Conservation (phyloP, 2,888 invertebrate genomes). For the Tetragonisca angustula region DNA sequence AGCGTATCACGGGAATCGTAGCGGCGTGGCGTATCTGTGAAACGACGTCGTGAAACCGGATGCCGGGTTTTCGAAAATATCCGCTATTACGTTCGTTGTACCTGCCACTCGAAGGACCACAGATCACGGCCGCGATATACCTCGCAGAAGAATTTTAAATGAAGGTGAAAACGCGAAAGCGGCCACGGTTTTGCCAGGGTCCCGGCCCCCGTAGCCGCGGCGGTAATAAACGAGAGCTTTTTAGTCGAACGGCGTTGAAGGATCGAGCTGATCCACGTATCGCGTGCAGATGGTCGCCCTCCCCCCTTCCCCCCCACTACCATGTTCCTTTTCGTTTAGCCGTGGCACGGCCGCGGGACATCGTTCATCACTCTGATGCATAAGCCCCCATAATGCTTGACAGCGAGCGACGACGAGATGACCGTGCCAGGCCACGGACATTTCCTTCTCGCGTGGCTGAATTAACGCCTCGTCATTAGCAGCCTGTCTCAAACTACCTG, state of each 20-base stretch:
- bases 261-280: slow-evolving; percentile 77
- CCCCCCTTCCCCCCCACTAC: slow-evolving; percentile 23
- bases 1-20: slow-evolving; percentile 42
- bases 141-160: slow-evolving; percentile 52
- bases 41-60: slow-evolving; percentile 46
- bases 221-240: slow-evolving; percentile 75
- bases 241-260: slow-evolving; percentile 74
- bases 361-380: slow-evolving; percentile 79
- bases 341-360: slow-evolving; percentile 72
- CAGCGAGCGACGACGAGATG: slow-evolving; percentile 66
- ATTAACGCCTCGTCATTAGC: slow-evolving; percentile 77
- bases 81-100: slow-evolving; percentile 37
- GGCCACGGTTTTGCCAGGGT: slow-evolving; percentile 32
- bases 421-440: slow-evolving; percentile 65
- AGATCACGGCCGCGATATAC: slow-evolving; percentile 42
- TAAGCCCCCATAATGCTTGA: slow-evolving; percentile 75
- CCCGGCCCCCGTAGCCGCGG: slow-evolving; percentile 14
- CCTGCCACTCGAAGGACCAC: slow-evolving; percentile 34
- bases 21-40: slow-evolving; percentile 37
- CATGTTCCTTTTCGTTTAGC: slow-evolving; percentile 68
- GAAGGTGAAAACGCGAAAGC: slow-evolving; percentile 46
- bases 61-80: slow-evolving; percentile 46
- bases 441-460: slow-evolving; percentile 69
- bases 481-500: slow-evolving; percentile 57
- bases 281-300: slow-evolving; percentile 75